Percentiles rank a stretch among this genome's conserved stretches.
These are phyloP conservation scores for Phasianus colchicus DNA, from an alignment of 2,113 vertebrate genomes.

Conservation along the genomic window DNA sequence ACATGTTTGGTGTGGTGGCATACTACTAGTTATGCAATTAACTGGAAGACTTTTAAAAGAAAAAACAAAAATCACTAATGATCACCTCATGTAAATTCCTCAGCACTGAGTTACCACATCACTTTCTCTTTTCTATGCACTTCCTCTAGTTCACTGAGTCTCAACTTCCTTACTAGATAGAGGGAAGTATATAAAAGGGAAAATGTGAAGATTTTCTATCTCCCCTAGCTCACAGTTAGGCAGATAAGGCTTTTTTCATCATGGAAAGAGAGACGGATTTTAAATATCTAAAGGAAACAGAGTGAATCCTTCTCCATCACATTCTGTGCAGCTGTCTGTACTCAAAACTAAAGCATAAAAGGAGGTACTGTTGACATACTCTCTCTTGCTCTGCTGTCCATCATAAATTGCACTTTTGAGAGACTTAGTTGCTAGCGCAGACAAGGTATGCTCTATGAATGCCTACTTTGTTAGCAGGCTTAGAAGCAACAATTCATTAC, in stretches of 20 bases:
- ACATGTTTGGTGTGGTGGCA: not conserved
- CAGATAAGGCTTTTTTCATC: not conserved
- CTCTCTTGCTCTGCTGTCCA: not conserved
- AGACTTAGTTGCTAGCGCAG: not conserved
- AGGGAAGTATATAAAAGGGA: not conserved
- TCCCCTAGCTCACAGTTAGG: not conserved
- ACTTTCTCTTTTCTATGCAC: not conserved
- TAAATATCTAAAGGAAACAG: not conserved
- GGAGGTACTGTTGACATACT: not conserved
- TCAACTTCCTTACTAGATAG: not conserved
- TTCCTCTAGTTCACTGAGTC: not conserved
- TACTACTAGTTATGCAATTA: not conserved
- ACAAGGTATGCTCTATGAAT: not conserved
- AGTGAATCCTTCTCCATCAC: not conserved
- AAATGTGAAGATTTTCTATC: not conserved
- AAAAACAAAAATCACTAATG: not conserved
- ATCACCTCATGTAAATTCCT: not conserved
- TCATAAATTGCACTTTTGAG: not conserved
- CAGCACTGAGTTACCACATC: not conserved
- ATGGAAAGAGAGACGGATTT: not conserved
- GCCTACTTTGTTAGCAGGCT: not conserved
- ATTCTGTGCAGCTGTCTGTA: not conserved
- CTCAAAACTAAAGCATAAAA: not conserved
- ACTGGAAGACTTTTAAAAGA: not conserved
- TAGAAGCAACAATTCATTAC: not conserved